Evolutionary conservation across 2,113 vertebrate species (phyloP).

Genomic region (Lanius collurio): DNA sequence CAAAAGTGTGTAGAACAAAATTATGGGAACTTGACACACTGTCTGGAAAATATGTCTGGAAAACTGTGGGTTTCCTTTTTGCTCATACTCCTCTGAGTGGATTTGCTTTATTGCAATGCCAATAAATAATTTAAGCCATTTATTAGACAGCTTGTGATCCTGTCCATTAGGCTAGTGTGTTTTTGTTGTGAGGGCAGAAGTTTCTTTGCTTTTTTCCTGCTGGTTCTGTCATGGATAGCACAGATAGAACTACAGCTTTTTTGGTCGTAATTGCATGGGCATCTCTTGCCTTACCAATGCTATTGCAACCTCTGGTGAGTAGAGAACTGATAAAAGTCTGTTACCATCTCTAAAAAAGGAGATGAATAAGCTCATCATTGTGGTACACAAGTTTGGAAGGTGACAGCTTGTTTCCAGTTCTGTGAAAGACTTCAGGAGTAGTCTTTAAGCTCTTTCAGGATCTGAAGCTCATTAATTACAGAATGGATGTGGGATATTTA

Average conservation of each 20-base stretch:
- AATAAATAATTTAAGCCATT: slow-evolving; percentile 49
- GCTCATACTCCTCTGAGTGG: not conserved
- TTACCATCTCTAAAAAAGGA: not conserved
- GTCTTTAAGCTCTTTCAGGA: not conserved
- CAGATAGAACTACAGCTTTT: not conserved
- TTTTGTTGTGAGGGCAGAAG: not conserved
- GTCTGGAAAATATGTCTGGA: slow-evolving; percentile 42
- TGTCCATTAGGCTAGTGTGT: not conserved
- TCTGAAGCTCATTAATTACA: not conserved
- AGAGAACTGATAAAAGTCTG: not conserved
- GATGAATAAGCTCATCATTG: not conserved
- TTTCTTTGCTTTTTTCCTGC: not conserved
- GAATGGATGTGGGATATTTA: not conserved
- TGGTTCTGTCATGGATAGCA: not conserved
- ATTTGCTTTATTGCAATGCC: slow-evolving; percentile 45
- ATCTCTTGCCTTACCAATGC: not conserved
- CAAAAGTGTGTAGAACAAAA: not conserved
- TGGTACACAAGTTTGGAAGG: not conserved
- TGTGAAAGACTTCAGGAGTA: not conserved
- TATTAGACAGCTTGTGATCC: slow-evolving; percentile 2
- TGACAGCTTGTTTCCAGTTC: not conserved
- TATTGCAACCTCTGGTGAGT: not conserved
- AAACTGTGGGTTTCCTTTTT: slow-evolving; percentile 44
- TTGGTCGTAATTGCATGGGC: not conserved
- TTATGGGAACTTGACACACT: slow-evolving; percentile 25